A percentile compares a stretch with the other conserved stretches of the same genome.
phyloP scores from a whole-genome alignment of 2,113 vertebrate genomes.

The Nycticryphes semicollaris region DNA sequence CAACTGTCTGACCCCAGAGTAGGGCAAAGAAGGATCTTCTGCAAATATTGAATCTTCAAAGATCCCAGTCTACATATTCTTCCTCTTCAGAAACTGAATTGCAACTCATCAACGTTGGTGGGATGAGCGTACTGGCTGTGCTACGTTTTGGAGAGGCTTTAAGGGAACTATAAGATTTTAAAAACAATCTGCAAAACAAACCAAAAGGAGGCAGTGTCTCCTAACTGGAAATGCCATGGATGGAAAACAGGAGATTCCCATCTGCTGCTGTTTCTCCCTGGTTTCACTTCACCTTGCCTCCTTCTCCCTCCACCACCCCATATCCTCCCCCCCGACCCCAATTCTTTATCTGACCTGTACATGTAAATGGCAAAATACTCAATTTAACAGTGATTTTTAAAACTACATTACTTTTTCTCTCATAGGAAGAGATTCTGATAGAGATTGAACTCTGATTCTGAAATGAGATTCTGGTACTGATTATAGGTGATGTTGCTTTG shows the following conservation, averaged over 20 bases:
- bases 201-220: background rate
- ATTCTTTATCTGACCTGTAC: background rate
- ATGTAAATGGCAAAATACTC: background rate
- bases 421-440: background rate
- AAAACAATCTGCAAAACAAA: background rate
- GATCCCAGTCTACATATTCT: background rate
- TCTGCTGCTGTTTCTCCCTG: background rate
- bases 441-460: background rate
- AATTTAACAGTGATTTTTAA: background rate
- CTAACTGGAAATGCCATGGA: background rate
- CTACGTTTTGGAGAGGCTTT: background rate
- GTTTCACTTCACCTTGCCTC: background rate
- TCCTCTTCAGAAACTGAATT: background rate
- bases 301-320: too few species aligned
- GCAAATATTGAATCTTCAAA: background rate
- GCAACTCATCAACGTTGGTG: background rate
- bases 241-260: background rate
- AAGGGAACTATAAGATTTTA: background rate
- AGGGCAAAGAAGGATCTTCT: background rate
- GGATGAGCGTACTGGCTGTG: background rate
- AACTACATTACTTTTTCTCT: background rate
- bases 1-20: background rate
- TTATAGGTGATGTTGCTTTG: background rate
- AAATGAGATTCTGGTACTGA: background rate
- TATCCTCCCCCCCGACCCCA: too few species aligned